Base-by-base conservation (phyloP, 2,797 vertebrate species). In the Monodelphis domestica region DNA sequence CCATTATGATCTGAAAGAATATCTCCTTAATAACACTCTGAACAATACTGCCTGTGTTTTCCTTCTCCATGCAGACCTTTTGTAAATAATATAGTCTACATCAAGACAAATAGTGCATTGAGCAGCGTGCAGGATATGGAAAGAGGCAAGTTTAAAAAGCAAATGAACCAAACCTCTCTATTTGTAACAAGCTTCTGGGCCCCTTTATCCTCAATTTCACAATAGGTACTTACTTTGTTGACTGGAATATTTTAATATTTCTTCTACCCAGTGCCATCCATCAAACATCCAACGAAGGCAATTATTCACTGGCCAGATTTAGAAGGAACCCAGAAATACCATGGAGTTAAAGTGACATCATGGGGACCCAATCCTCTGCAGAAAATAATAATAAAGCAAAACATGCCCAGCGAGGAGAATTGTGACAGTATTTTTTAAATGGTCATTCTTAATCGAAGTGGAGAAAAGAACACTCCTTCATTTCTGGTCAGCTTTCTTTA, bases 1-100 rank as follows among this genome's bases (percentile, higher is more conserved):
- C 88, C 89, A 92, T 94, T 93, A 96, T 94, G 84, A 96, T 96
- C 93, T 97, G 94, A 96, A 98, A 97, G 94, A 98, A 94, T 53
- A 95, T 87, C 95, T 95, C 53, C 93, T 92, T 96, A 94, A 93
- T n/a, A 96, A 94, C 96, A 95, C 93, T 97, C 90, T 91, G n/a
- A 93, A 97, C 95, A 97, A 91, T 33, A 45, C 45, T 54, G 53
- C 63, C 93, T 95, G n/a, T 97, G 93, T 96, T 97, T 97, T 97
- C n/a, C 88, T 95, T 95, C 94, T 94, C 70, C 2, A 51, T 38
- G 15, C 7, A 95, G 96, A 89, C 90, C 84, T 97, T 97, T 93
- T 78, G 45, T 88, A 97, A 96, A 95, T 84, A 95, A 87, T 52
- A 59, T 33, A 84, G 78, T 95, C 91, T 93, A 89, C 50, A 95